Evolutionary conservation across 2,888 invertebrate genomes (phyloP).

Genomic region (Lottia scabra): DNA sequence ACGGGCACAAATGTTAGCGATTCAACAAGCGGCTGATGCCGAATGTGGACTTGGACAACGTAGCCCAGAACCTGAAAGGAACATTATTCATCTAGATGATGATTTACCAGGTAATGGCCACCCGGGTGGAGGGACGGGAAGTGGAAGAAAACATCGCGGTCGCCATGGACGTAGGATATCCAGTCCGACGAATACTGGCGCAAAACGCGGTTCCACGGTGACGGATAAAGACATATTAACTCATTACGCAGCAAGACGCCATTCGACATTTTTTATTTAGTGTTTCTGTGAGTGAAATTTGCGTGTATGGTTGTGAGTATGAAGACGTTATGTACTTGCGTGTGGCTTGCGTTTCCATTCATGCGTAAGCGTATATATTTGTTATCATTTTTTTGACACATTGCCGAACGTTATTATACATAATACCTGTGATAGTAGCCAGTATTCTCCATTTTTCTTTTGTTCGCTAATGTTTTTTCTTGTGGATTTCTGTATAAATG

Average conservation of each 20-base stretch:
- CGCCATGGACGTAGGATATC: slow-evolving; percentile 21
- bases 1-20: slow-evolving; percentile 52
- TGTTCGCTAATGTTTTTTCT: no score
- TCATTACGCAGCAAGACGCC: slow-evolving; percentile 50
- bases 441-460: no score
- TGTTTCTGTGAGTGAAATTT: not conserved
- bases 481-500: no score
- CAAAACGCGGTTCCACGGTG: slow-evolving; percentile 37
- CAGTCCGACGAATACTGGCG: slow-evolving; percentile 22
- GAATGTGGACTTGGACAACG: slow-evolving; percentile 25
- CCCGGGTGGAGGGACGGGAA: slow-evolving; percentile 32
- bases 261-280: slow-evolving; percentile 53
- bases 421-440: no score
- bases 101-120: not conserved
- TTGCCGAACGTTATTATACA: no score
- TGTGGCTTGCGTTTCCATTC: no score
- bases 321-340: no score
- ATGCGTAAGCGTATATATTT: no score
- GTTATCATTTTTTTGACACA: no score
- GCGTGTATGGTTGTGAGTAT: no score
- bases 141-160: slow-evolving; percentile 33
- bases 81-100: slow-evolving; percentile 1
- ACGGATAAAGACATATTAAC: slow-evolving; percentile 55
- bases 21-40: slow-evolving; percentile 44
- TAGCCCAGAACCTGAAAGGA: slow-evolving; percentile 20